These are phyloP conservation scores for Poliocrania exsul DNA, from an alignment of 2,797 vertebrate genomes.

Conservation along the genomic window DNA sequence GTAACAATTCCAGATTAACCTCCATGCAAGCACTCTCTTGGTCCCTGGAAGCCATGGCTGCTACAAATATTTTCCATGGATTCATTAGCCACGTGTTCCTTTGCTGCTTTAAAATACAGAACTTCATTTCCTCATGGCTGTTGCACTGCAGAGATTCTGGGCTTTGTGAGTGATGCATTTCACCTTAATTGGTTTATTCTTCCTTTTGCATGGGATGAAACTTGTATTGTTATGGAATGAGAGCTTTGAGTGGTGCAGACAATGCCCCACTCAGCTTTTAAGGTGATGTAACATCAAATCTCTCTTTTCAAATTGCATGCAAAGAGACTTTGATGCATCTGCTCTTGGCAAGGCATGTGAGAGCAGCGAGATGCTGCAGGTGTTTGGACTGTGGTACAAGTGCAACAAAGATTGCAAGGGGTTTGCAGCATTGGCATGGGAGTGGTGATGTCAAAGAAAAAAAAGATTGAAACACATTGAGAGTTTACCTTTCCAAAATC, in stretches of 20 bases:
- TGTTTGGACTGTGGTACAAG: background rate
- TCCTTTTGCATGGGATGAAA: background rate
- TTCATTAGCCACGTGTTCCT: background rate
- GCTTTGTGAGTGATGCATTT: background rate
- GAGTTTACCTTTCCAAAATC: background rate
- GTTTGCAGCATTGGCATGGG: background rate
- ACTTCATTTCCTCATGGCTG: background rate
- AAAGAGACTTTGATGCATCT: background rate
- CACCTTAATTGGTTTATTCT: background rate
- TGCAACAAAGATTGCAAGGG: background rate
- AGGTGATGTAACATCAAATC: background rate
- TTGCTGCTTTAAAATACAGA: background rate
- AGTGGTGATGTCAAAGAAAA: background rate
- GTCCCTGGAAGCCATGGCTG: constrained; percentile 70
- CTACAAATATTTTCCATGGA: constrained; percentile 78
- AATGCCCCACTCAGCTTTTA: background rate
- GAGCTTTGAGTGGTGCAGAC: background rate
- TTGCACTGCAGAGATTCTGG: background rate
- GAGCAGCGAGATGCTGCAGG: background rate
- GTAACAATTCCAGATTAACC: constrained; percentile 73
- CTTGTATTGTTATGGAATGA: background rate
- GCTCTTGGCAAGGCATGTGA: background rate
- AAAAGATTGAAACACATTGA: background rate
- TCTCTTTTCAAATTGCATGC: background rate
- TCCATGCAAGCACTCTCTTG: constrained; percentile 73